phyloP scores from a whole-genome alignment of 2,888 invertebrate genomes.

The Catocala fraxini region DNA sequence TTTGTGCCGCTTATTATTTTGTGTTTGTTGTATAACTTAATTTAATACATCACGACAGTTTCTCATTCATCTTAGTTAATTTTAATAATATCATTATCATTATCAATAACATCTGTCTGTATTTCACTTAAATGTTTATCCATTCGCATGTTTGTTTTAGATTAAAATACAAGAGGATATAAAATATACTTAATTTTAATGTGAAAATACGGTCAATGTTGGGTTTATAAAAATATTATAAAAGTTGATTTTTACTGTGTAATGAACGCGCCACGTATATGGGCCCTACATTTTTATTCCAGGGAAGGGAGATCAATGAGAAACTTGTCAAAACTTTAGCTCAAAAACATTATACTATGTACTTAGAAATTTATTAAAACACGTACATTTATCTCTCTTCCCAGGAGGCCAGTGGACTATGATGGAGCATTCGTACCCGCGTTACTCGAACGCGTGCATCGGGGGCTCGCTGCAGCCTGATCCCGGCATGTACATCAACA shows the following conservation, averaged over 20 bases:
- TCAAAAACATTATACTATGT: constrained; percentile 50
- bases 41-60: constrained; percentile 27
- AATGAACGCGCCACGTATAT: constrained; percentile 9
- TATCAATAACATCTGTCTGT: constrained; percentile 3
- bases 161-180: not conserved
- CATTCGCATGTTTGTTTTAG: constrained; percentile 13
- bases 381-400: constrained; percentile 88
- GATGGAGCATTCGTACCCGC: constrained; percentile 93
- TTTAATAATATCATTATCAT: constrained; percentile 7
- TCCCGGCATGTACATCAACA: constrained; percentile 87
- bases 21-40: constrained; percentile 1
- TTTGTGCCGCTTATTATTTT: not conserved
- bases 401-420: constrained; percentile 95
- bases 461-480: constrained; percentile 88
- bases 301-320: constrained; percentile 87
- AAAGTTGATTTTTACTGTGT: not conserved
- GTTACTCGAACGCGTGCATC: constrained; percentile 91
- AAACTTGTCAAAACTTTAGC: constrained; percentile 49
- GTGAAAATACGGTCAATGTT: not conserved
- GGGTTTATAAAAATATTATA: too few species aligned
- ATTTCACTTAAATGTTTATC: constrained; percentile 7
- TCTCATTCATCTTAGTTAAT: constrained; percentile 48
- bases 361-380: constrained; percentile 69
- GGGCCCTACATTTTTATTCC: constrained; percentile 64
- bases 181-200: too few species aligned